Conservation (phyloP, 2,888 invertebrate species). For the Idaea straminata region DNA sequence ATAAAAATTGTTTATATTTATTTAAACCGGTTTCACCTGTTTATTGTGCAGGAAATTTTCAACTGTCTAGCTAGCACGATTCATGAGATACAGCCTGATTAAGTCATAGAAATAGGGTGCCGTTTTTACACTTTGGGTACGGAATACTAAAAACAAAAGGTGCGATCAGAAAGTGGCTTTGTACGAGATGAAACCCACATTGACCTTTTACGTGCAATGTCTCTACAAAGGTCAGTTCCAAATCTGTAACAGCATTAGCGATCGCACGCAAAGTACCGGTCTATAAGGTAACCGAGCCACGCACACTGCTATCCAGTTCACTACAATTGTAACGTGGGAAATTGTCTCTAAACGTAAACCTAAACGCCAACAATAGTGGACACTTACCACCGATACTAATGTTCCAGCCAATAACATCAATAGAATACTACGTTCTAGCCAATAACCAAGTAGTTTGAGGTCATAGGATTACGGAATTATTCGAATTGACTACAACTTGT, state of each 20-base stretch:
- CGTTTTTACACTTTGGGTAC: too few relatives aligned
- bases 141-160: not conserved
- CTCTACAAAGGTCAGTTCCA: constrained; percentile 35
- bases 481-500: not conserved
- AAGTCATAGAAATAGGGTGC: too few relatives aligned
- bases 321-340: constrained; percentile 76
- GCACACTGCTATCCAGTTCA: constrained; percentile 57
- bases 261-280: constrained; percentile 40
- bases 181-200: constrained; percentile 5
- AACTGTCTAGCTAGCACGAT: too few relatives aligned
- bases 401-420: constrained; percentile 24
- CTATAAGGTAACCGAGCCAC: constrained; percentile 39
- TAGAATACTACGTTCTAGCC: not conserved
- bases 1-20: not conserved
- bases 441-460: not conserved
- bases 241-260: constrained; percentile 47
- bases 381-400: constrained; percentile 46
- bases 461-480: not conserved
- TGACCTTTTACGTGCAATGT: constrained; percentile 14
- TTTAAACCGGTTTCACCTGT: not conserved
- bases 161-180: not conserved
- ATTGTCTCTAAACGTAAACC: constrained; percentile 53
- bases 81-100: too few relatives aligned
- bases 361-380: constrained; percentile 65
- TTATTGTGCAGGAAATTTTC: not conserved